Conservation (phyloP, 2,797 vertebrate genomes). For the Clarias platycephalus region DNA sequence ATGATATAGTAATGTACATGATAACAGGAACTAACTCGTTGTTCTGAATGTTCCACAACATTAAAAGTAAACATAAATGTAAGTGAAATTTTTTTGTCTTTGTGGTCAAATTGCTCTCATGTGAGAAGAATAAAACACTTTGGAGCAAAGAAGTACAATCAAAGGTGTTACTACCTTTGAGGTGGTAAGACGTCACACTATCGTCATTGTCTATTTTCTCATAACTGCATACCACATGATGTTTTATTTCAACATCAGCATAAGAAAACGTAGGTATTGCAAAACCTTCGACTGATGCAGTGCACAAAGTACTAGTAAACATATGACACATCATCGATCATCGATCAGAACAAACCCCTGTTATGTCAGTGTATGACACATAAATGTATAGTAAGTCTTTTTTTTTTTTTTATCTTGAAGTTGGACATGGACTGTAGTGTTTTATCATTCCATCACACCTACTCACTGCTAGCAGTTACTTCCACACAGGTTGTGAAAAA, state of each 20-base stretch:
- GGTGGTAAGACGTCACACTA: neutral
- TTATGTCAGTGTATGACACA: neutral
- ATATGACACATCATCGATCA: neutral
- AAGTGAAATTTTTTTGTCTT: too few relatives aligned
- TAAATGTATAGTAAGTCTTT: neutral
- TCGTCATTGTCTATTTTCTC: neutral
- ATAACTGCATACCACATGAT: neutral
- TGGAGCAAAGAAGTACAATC: neutral
- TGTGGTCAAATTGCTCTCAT: neutral
- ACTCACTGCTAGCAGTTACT: conserved; percentile 6
- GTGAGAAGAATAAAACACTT: neutral
- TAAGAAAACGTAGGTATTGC: neutral
- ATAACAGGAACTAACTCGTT: neutral
- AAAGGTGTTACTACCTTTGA: neutral
- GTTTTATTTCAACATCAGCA: neutral
- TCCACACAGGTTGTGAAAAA: conserved; percentile 10
- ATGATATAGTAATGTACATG: neutral
- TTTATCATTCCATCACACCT: conserved; percentile 21
- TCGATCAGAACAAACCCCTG: neutral
- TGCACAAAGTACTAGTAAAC: neutral
- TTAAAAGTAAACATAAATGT: neutral
- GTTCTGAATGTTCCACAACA: neutral
- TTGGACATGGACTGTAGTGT: neutral
- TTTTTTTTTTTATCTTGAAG: neutral
- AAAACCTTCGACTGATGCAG: neutral